Base-by-base conservation (phyloP, 2,113 vertebrate genomes). In the Sigmodon hispidus region DNA sequence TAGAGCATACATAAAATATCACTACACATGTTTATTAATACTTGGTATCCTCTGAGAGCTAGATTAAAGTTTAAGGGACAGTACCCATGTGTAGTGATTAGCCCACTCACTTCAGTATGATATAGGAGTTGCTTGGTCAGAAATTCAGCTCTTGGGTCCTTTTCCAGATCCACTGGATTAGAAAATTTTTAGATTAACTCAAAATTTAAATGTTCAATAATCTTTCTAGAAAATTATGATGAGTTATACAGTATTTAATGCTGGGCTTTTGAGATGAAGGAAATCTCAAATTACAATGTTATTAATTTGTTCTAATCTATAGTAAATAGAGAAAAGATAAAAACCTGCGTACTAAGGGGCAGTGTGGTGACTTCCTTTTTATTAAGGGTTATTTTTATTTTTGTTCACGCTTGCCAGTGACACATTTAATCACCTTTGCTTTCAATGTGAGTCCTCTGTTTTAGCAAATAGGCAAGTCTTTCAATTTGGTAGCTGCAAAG, bases 401-500 rank as follows among this genome's bases (percentile, higher is more conserved):
- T 26, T 73, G 70, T 84, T 93, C 34, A 92, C 45, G 40, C 45
- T 88, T 81, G 57, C n/a, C 92, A 43, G n/a, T 92, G 36, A 89
- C 45, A 52, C 90, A 85, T 91, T 95, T 76, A 95, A 69, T 59
- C 92, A 89, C 55, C 40, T 84, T 34, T 70, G 57, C 19, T 87
- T 95, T 94, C 65, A 93, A 40, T 87, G 96, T 96, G 87, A 19
- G 67, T 96, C 90, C 75, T 90, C 80, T 90, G 77, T 89, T 91
- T 96, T 75, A 80, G 90, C 84, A 96, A 83, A 96, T 75, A 90
- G 81, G 67, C 77, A 81, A 26, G 43, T 90, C 91, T 91, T 36
- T 43, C n/a, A 96, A 65, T 50, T 80, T 94, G 69, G 83, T 83
- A 52, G 63, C 22, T 61, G 19, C 96, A 16, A 29, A 94, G 81